phyloP scores from a whole-genome alignment of 1,140 invertebrate genomes.

The Acromyrmex charruanus region DNA sequence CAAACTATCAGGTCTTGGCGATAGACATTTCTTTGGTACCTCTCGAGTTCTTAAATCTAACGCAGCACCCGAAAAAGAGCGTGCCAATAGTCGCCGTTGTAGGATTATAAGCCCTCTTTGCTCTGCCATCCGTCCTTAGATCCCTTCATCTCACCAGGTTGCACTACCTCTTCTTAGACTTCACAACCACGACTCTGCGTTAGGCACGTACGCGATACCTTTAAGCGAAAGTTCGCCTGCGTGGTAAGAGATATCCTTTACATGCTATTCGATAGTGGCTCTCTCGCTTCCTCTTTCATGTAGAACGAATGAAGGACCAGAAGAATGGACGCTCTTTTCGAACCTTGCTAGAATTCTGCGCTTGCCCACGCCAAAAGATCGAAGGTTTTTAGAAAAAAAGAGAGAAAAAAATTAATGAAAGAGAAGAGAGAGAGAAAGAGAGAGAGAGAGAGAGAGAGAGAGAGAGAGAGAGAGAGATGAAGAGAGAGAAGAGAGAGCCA shows the following conservation, averaged over 20 bases:
- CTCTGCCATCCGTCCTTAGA: neutral
- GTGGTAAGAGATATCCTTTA: slow-evolving; percentile 40
- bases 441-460: slow-evolving; percentile 40
- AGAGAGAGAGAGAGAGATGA: neutral
- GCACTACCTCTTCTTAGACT: neutral
- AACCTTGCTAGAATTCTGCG: slow-evolving; percentile 39
- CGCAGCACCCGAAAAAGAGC: slow-evolving; percentile 76
- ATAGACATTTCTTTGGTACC: slow-evolving; percentile 27
- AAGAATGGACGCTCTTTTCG: slow-evolving; percentile 47
- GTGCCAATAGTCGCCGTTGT: slow-evolving; percentile 71
- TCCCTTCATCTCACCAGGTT: slow-evolving; percentile 13
- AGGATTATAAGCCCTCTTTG: slow-evolving; percentile 73
- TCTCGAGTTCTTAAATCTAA: slow-evolving; percentile 51
- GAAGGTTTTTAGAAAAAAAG: slow-evolving; percentile 67
- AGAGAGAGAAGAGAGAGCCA: neutral
- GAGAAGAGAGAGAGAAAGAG: slow-evolving; percentile 51
- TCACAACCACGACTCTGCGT: neutral
- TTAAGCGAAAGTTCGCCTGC: slow-evolving; percentile 12
- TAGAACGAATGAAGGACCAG: slow-evolving; percentile 21
- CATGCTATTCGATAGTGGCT: neutral
- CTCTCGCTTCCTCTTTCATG: slow-evolving; percentile 29
- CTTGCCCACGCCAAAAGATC: neutral
- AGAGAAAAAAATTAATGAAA: neutral
- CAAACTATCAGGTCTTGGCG: slow-evolving; percentile 41
- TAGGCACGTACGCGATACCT: slow-evolving; percentile 4